Evolutionary conservation across 2,888 invertebrate species (phyloP), one percentile per base, ranked within the genome.

Genomic region (Drosophila siamana): DNA sequence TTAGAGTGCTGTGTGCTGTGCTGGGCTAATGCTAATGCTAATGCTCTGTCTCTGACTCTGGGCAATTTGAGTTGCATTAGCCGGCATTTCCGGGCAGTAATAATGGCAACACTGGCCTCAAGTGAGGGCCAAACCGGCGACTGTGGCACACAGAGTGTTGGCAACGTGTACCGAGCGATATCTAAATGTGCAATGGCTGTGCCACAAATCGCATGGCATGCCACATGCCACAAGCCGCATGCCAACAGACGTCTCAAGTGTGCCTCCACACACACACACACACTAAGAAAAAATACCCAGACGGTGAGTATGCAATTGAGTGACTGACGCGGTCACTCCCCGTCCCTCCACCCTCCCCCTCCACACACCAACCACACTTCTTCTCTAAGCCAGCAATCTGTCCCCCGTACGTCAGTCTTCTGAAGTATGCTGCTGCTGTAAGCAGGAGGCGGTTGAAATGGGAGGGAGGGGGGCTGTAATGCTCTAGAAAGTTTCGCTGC

Each of bases 261-360:
- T 68, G 73, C 73, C 30, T 70, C 65, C 64, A 54, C 52, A 15
- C 43, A 69, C 60, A 52, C 41, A 52, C 56, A 56, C 24, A 57
- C 54, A 28, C 28, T 33, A 33, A 48, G 30, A 54, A 61, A 44
- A 56, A 79, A 82, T 84, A 69, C 82, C 74, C 76, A 87, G 87
- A 84, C 84, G 74, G 72, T 84, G 84, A 83, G 75, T 83, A 78
- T 83, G 80, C 81, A 86, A 81, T 86, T 84, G 85, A 83, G 68
- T 84, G 78, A 80, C 66, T 86, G 80, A 79, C 70, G 67, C 78
- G 68, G 33, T 68, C 33, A 7, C 13, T 19, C 15, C 46, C 5
- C 13, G 7, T 22, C 19, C 6, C 46, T 22, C 7, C 44, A 44
- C 19, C 22, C 11, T 41, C 54, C 7, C 41, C 19, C 28, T 30